Evolutionary conservation across 2,888 invertebrate genomes (phyloP).

Genomic region (Therioaphis trifolii): DNA sequence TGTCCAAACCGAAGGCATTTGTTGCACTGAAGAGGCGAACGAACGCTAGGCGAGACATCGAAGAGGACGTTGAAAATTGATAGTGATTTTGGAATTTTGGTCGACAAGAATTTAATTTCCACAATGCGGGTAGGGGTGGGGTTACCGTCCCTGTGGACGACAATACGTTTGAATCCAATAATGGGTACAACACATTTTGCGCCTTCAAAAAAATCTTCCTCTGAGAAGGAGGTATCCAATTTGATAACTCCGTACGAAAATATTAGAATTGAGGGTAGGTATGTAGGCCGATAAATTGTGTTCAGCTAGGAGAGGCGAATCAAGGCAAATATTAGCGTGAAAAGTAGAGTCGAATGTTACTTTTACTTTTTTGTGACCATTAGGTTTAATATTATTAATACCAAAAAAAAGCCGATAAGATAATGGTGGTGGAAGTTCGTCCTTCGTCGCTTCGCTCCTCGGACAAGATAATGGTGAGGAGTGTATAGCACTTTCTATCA

Average conservation of each 20-base stretch:
- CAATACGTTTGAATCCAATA: not conserved
- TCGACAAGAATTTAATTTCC: not conserved
- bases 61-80: too few relatives aligned
- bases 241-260: not conserved
- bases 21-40: not conserved
- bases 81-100: not conserved
- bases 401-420: too few relatives aligned
- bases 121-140: not conserved
- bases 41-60: not conserved
- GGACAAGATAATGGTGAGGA: too few relatives aligned
- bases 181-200: not conserved
- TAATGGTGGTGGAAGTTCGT: too few relatives aligned
- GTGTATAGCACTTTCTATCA: too few relatives aligned
- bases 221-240: not conserved
- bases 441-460: too few relatives aligned
- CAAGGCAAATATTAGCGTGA: not conserved
- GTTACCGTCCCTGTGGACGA: too few relatives aligned
- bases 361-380: not conserved
- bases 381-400: not conserved
- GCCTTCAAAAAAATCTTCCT: not conserved
- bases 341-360: not conserved
- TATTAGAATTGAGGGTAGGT: not conserved
- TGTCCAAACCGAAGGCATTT: slow-evolving; percentile 23
- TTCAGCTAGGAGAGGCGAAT: too few relatives aligned
- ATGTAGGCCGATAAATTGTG: not conserved